Conservation (phyloP, 30 jellyfish, hydroid and myxozoan genomes). For the Chrysaora quinquecirrha region DNA sequence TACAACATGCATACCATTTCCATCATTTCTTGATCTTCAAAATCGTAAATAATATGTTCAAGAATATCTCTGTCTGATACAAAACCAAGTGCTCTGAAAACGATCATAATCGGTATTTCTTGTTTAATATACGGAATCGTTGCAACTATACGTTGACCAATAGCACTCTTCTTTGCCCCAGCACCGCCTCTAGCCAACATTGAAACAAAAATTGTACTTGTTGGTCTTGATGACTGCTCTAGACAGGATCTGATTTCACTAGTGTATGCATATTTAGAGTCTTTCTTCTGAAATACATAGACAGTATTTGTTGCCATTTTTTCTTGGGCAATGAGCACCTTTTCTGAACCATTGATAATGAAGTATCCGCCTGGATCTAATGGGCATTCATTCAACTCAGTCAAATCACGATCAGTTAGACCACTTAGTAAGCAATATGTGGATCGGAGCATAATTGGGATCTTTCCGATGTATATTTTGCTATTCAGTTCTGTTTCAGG, state of each 20-base stretch:
- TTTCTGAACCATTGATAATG: slow-evolving; percentile 99
- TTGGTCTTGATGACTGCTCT: slow-evolving; percentile 99
- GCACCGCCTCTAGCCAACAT: slow-evolving; percentile 99
- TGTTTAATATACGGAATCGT: slow-evolving; percentile 98
- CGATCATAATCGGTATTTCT: slow-evolving; percentile 98
- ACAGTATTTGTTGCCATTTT: slow-evolving; percentile 99
- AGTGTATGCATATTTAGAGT: slow-evolving; percentile 95
- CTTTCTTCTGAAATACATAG: slow-evolving; percentile 97
- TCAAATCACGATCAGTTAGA: slow-evolving; percentile 93
- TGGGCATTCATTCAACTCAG: slow-evolving; percentile 99
- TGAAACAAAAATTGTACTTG: slow-evolving; percentile 95
- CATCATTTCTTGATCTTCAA: slow-evolving; percentile 99
- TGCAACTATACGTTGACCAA: slow-evolving; percentile 98
- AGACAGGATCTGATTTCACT: slow-evolving; percentile 95
- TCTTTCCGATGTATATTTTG: slow-evolving; percentile 96
- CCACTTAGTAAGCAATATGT: slow-evolving; percentile 94
- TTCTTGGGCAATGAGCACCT: slow-evolving; percentile 99
- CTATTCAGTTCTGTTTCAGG: slow-evolving; percentile 95
- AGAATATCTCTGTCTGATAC: slow-evolving; percentile 98
- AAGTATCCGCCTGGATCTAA: slow-evolving; percentile 99
- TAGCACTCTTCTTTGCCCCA: slow-evolving; percentile 95
- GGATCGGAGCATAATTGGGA: slow-evolving; percentile 99
- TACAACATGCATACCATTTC: slow-evolving; percentile 90
- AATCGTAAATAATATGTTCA: slow-evolving; percentile 98
- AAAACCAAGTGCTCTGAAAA: slow-evolving; percentile 99